Evolutionary conservation across 2,888 invertebrate species (phyloP).

Genomic region (Eudemis profundana): DNA sequence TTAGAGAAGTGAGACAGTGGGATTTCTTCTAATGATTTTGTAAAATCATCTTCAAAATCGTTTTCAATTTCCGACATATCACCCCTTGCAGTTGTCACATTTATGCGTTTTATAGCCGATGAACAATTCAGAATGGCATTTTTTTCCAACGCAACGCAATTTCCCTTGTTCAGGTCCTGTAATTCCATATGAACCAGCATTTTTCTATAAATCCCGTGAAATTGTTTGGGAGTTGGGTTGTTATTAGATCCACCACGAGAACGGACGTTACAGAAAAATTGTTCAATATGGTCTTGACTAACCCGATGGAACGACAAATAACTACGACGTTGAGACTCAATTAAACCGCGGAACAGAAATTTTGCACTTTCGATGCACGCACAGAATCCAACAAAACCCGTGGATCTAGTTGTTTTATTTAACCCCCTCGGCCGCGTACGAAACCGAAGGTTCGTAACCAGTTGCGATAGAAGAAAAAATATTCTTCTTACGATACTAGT

Average conservation of each 20-base stretch:
- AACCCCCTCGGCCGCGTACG: too few relatives aligned
- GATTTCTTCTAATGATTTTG: neutral
- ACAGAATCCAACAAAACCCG: constrained; percentile 8
- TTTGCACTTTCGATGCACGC: constrained; percentile 10
- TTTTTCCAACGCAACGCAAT: constrained; percentile 9
- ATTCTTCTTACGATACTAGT: too few relatives aligned
- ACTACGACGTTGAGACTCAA: neutral
- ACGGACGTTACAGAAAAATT: neutral
- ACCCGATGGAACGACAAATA: constrained; percentile 1
- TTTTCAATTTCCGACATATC: too few relatives aligned
- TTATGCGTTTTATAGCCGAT: constrained; percentile 11
- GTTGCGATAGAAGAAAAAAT: too few relatives aligned
- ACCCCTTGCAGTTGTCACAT: too few relatives aligned
- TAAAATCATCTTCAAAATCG: neutral
- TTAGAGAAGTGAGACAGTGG: constrained; percentile 32
- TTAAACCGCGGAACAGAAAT: neutral
- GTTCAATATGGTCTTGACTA: constrained; percentile 1
- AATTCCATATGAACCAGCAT: constrained; percentile 8
- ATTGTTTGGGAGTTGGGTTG: constrained; percentile 4
- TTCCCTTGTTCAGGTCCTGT: neutral
- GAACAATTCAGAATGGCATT: neutral
- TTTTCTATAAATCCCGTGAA: constrained; percentile 7
- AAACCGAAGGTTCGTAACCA: too few relatives aligned
- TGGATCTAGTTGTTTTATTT: neutral
- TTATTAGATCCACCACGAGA: constrained; percentile 6